Percentiles rank a stretch among this genome's conserved stretches.
These are phyloP conservation scores for Bemisia tabaci DNA, from an alignment of 1,140 invertebrate species.

Conservation along the genomic window DNA sequence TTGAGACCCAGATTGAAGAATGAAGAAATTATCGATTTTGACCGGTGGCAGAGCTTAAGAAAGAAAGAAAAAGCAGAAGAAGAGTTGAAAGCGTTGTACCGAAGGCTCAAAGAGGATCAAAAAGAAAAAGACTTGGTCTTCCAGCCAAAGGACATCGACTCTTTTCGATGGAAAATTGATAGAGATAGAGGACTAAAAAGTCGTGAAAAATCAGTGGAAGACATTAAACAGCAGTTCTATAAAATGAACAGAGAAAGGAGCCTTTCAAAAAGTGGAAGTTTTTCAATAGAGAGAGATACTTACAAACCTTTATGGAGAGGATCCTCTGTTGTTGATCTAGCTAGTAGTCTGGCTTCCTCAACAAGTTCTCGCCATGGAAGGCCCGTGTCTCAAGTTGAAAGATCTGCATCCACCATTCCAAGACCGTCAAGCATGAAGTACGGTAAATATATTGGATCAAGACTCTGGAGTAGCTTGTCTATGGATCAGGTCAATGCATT, in stretches of 20 bases:
- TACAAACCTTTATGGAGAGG: conserved; percentile 74
- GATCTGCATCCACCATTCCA: conserved; percentile 3
- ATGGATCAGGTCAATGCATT: conserved; percentile 69
- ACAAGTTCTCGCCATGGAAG: conserved; percentile 21
- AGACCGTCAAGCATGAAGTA: conserved; percentile 11
- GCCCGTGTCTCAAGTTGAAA: conserved; percentile 17
- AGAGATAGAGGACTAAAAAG: conserved; percentile 61
- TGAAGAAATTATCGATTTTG: conserved; percentile 66
- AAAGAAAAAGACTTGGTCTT: conserved; percentile 73
- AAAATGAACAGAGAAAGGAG: conserved; percentile 37
- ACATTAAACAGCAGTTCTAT: conserved; percentile 59
- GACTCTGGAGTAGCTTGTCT: conserved; percentile 68
- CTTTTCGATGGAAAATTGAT: conserved; percentile 58
- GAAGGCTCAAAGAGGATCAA: conserved; percentile 61
- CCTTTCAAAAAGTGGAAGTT: conserved; percentile 3
- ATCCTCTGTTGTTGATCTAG: conserved; percentile 60
- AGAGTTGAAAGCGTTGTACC: conserved; percentile 62
- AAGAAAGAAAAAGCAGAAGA: conserved; percentile 65
- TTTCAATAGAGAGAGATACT: conserved; percentile 37
- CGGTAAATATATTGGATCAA: conserved; percentile 40
- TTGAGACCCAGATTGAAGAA: conserved; percentile 50
- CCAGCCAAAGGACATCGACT: conserved; percentile 51
- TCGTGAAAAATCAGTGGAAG: conserved; percentile 75
- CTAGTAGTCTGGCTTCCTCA: conserved; percentile 38
- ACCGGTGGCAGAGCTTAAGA: conserved; percentile 66